A percentile compares a stretch with the other conserved stretches of the same genome.
These are phyloP conservation scores for Medauroidea extradentata DNA, from an alignment of 1,140 invertebrate genomes.

Conservation along the genomic window DNA sequence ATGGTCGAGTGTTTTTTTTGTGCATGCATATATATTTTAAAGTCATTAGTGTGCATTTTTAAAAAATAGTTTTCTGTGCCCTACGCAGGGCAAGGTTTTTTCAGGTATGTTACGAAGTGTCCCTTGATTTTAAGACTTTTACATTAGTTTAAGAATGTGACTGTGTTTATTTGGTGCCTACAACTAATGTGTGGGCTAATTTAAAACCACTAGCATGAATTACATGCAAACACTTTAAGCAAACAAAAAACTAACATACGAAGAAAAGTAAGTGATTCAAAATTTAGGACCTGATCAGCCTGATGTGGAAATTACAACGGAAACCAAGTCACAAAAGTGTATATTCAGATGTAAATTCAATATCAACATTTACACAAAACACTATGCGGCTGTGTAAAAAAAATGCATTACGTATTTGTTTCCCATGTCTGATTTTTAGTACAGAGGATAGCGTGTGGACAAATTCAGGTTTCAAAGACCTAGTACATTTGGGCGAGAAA, in stretches of 20 bases:
- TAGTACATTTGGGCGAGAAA: slow-evolving; percentile 15
- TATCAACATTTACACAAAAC: slow-evolving; percentile 15
- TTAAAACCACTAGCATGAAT: too few species aligned
- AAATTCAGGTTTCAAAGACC: slow-evolving; percentile 13
- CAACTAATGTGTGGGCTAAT: too few species aligned
- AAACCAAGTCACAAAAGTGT: slow-evolving; percentile 16
- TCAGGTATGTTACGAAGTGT: too few species aligned
- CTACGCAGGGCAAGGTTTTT: too few species aligned
- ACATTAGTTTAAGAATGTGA: too few species aligned
- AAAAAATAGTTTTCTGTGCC: too few species aligned
- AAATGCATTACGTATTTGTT: slow-evolving; percentile 25
- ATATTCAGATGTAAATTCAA: slow-evolving; percentile 20
- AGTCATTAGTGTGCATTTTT: too few species aligned
- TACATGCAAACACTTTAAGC: too few species aligned
- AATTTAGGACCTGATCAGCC: slow-evolving; percentile 15
- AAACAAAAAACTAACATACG: not conserved
- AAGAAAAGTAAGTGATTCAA: slow-evolving; percentile 17
- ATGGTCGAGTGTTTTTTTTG: too few species aligned
- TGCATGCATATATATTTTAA: too few species aligned
- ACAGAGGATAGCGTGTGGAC: slow-evolving; percentile 19
- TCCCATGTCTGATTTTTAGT: slow-evolving; percentile 25
- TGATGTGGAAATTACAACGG: slow-evolving; percentile 11
- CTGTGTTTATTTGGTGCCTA: too few species aligned
- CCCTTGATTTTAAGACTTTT: too few species aligned
- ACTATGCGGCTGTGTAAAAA: slow-evolving; percentile 23